These are phyloP conservation scores for Pelusios castaneus DNA, from an alignment of 2,113 vertebrate genomes.

Conservation along the genomic window DNA sequence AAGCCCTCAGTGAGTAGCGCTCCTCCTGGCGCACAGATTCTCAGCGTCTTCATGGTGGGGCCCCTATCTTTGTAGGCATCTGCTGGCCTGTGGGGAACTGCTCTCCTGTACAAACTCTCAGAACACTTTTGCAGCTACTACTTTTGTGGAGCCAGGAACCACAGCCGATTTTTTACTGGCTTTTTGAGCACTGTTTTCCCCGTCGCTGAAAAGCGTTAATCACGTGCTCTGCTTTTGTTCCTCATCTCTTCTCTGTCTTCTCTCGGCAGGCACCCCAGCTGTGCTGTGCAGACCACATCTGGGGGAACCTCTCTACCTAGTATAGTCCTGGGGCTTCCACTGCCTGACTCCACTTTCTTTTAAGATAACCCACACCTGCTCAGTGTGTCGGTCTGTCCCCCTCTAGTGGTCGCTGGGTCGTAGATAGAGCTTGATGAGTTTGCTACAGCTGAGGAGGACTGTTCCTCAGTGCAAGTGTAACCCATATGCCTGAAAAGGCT, in stretches of 20 bases:
- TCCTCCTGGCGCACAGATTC: not conserved
- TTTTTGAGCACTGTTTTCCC: not conserved
- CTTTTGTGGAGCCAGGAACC: not conserved
- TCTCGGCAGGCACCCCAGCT: not conserved
- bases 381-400: no score
- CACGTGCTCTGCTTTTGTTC: not conserved
- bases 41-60: not conserved
- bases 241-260: not conserved
- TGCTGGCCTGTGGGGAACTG: not conserved
- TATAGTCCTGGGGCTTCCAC: no score
- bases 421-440: not conserved
- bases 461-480: no score
- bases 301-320: not conserved
- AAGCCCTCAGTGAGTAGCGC: not conserved
- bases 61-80: fast-evolving
- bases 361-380: not conserved
- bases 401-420: no score
- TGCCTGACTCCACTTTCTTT: not conserved
- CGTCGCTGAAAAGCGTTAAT: not conserved
- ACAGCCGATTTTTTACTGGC: not conserved
- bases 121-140: not conserved
- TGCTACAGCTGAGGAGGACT: not conserved
- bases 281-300: not conserved
- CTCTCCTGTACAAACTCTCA: fast-evolving
- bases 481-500: no score